phyloP scores from a whole-genome alignment of 35 echinoderm and acorn worm genomes.

The Stichopus chloronotus region DNA sequence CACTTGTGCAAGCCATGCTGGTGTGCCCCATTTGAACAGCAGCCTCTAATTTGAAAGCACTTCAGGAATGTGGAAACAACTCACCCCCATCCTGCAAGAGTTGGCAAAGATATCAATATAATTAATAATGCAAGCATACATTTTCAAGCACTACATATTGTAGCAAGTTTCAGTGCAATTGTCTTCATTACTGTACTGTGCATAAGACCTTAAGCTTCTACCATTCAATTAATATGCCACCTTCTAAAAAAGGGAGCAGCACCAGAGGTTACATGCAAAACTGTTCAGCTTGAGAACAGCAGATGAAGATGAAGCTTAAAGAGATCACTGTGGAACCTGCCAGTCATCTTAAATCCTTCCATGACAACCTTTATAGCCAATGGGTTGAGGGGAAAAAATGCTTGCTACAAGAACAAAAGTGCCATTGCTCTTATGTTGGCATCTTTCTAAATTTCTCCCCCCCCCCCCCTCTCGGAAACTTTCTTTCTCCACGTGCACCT shows the following conservation, averaged over 20 bases:
- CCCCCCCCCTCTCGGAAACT: too few species aligned
- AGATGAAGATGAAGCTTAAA: neutral
- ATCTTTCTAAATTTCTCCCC: neutral
- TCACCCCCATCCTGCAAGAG: slow-evolving; percentile 67
- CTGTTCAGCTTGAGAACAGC: neutral
- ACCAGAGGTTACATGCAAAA: slow-evolving; percentile 1
- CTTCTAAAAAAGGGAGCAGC: neutral
- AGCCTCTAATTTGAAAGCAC: slow-evolving; percentile 78
- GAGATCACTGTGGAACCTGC: neutral
- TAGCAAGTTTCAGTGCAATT: neutral
- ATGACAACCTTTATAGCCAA: neutral
- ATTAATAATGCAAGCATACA: neutral
- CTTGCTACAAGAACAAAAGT: too few species aligned
- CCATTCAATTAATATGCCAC: neutral
- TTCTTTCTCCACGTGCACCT: neutral
- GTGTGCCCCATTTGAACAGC: slow-evolving; percentile 65
- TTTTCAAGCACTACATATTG: neutral
- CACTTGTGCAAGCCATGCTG: slow-evolving; percentile 20
- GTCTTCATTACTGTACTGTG: neutral
- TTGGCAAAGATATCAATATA: slow-evolving; percentile 52
- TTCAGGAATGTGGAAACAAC: slow-evolving; percentile 69
- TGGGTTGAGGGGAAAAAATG: too few species aligned
- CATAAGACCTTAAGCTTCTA: neutral
- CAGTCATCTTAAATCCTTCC: neutral
- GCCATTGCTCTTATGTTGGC: neutral